Evolutionary conservation across 2,888 invertebrate genomes (phyloP), one percentile per base, ranked within the genome.

Genomic region (Amorpha juglandis): DNA sequence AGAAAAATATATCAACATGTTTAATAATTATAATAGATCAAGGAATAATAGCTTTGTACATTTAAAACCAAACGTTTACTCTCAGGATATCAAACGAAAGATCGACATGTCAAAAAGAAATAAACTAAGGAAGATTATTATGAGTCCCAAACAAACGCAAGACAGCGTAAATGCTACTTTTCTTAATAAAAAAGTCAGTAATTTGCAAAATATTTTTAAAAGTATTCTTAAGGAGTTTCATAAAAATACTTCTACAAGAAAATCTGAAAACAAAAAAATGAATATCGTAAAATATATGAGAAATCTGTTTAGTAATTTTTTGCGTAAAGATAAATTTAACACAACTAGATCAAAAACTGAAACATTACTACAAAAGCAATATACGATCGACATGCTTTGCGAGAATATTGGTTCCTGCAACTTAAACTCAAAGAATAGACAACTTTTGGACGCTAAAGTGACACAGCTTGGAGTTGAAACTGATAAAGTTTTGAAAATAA

Each of bases 291-390:
- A 78, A 58, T 83, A 87, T 69, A 71, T 91, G 0, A 88, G 81
- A 63, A 84, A 73, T 11, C 70, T 89, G 27, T 85, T 90, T 21
- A 78, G 74, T n/a, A 84, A 82, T 67, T 72, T 87, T 62, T 87
- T 87, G 68, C 66, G 63, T 1, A 78, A 69, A 35, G 67, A 48
- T 16, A 74, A 70, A 74, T 70, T 9, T 75, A 72, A 65, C 70
- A 65, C 3, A 51, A 38, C 1, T 70, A 68, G 16, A 70, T 63
- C 0, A 70, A 73, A 33, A 71, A 65, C 33, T 71, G 71, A 12
- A 67, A 73, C 0, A 67, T 67, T 6, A 68, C 68, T 76, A 7
- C 77, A 74, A n/a, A 81, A 82, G 69, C 70, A 74, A 12, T 78
- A 80, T 64, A 70, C 86, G 1, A 70, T 89, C 27, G 74, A 83